These are phyloP conservation scores for Drosophila anomelani DNA, from an alignment of 2,888 invertebrate species.

Conservation along the genomic window DNA sequence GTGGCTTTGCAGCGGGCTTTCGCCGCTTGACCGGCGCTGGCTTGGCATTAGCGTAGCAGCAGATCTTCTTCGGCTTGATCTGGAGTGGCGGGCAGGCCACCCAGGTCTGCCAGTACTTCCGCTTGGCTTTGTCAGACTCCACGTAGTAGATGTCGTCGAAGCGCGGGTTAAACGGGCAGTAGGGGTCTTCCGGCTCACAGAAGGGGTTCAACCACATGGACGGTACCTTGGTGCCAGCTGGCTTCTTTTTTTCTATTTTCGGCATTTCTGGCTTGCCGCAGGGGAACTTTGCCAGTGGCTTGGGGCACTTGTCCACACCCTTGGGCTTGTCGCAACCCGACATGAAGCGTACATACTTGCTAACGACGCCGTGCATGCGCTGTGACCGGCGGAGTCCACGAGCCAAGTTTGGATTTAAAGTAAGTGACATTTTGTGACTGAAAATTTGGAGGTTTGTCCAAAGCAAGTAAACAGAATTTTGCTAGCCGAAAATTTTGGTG, in stretches of 20 bases:
- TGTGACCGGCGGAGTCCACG: not conserved
- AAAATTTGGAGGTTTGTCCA: not conserved
- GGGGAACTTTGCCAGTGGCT: constrained; percentile 19
- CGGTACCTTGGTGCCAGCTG: not conserved
- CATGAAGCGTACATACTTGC: constrained; percentile 28
- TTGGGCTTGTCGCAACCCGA: constrained; percentile 18
- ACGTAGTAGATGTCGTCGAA: constrained; percentile 81
- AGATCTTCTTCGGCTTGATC: constrained; percentile 67
- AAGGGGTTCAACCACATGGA: constrained; percentile 79
- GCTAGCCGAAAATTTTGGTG: not conserved
- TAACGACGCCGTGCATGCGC: rapidly evolving
- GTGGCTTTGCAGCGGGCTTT: constrained; percentile 39
- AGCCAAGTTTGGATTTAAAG: not conserved
- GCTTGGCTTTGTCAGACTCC: constrained; percentile 76
- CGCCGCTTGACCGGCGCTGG: constrained; percentile 63
- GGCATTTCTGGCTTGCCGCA: constrained; percentile 55
- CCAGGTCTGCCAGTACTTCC: constrained; percentile 82
- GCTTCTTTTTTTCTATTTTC: constrained; percentile 14
- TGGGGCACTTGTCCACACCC: constrained; percentile 27
- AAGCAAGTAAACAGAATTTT: not conserved
- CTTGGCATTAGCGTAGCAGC: constrained; percentile 54
- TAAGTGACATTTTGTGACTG: not conserved
- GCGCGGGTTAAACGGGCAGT: constrained; percentile 66
- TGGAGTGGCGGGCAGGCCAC: constrained; percentile 74
- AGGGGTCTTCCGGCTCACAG: constrained; percentile 42